Conservation (phyloP, 2,888 invertebrate genomes). For the Drepana falcataria region DNA sequence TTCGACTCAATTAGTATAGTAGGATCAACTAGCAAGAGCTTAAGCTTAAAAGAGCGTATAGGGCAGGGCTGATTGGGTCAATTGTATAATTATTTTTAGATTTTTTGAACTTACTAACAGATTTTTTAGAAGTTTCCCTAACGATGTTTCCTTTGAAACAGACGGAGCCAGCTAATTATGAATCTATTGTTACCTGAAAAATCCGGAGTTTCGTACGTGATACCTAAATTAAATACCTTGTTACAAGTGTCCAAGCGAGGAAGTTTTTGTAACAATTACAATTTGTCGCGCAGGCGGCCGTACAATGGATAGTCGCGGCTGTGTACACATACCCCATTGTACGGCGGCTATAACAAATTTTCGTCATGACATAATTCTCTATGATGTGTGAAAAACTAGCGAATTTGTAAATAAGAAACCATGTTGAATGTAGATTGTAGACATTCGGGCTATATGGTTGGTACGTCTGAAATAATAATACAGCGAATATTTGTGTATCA, state of each 20-base stretch:
- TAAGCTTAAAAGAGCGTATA: no score
- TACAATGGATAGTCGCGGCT: constrained; percentile 52
- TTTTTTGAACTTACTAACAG: no score
- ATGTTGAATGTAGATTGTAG: no score
- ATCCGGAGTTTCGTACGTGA: background rate
- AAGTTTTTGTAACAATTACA: constrained; percentile 49
- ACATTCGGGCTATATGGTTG: background rate
- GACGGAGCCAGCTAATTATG: no score
- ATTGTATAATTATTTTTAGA: no score
- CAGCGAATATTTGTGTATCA: no score
- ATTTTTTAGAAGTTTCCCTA: no score
- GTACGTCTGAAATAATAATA: background rate
- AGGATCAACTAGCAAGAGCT: no score
- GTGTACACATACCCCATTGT: constrained; percentile 56
- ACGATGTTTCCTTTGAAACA: no score
- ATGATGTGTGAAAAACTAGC: background rate
- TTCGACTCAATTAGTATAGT: no score
- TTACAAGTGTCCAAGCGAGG: constrained; percentile 10
- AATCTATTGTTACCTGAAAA: background rate
- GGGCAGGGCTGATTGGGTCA: no score
- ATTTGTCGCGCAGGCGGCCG: constrained; percentile 52
- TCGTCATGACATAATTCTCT: constrained; percentile 48
- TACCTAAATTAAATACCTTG: background rate
- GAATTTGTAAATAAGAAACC: constrained; percentile 3
- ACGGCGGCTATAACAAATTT: constrained; percentile 47